phyloP scores from a whole-genome alignment of 2,797 vertebrate species.

The Rhinogobio ventralis region DNA sequence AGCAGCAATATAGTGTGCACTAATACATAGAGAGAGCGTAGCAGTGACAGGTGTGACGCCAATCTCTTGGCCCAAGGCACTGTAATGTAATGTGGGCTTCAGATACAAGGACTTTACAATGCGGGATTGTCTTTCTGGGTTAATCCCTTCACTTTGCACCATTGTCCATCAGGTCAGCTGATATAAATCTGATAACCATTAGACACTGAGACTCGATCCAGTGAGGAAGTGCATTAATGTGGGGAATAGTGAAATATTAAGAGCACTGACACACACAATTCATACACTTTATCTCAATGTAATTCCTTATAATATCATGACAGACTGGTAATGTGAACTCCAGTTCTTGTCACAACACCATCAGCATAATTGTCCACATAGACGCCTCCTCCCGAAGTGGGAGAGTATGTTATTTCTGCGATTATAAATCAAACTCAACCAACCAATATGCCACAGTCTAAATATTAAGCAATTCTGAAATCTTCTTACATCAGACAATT shows the following conservation, averaged over 20 bases:
- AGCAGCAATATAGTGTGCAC: slow-evolving; percentile 6
- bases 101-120: slow-evolving; percentile 35
- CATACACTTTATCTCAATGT: slow-evolving; percentile 44
- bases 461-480: background rate
- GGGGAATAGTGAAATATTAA: background rate
- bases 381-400: no score
- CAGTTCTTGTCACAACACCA: background rate
- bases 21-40: slow-evolving; percentile 12
- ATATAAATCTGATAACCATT: slow-evolving; percentile 38
- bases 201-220: background rate
- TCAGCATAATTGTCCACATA: background rate
- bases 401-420: background rate
- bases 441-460: background rate
- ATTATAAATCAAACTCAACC: slow-evolving; percentile 9
- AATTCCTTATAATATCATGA: slow-evolving; percentile 39
- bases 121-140: slow-evolving; percentile 45
- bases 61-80: slow-evolving; percentile 16
- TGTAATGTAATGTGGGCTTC: slow-evolving; percentile 34
- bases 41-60: slow-evolving; percentile 28
- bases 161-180: slow-evolving; percentile 39
- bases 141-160: slow-evolving; percentile 54
- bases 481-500: background rate
- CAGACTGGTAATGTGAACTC: slow-evolving; percentile 26
- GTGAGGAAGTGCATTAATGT: slow-evolving; percentile 9
- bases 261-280: slow-evolving; percentile 24